Percentiles rank a stretch among this genome's conserved stretches.
These are phyloP conservation scores for Oreocharis arfaki DNA, from an alignment of 2,113 vertebrate genomes.

Conservation along the genomic window DNA sequence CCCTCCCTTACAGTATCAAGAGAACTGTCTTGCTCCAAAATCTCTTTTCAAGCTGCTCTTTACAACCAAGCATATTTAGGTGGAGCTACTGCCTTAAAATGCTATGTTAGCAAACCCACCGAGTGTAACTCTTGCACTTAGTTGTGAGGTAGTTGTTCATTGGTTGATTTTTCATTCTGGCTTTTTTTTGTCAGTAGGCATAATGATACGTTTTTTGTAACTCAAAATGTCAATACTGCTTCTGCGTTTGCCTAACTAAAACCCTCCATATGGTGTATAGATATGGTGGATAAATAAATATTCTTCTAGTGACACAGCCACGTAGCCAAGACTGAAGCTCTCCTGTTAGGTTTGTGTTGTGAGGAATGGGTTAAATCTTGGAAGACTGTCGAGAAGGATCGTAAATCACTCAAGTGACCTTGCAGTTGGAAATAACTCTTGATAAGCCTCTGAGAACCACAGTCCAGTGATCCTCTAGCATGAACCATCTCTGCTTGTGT, in stretches of 20 bases:
- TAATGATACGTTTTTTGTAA: not conserved
- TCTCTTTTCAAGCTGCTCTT: conserved; percentile 84
- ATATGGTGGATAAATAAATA: too few species aligned
- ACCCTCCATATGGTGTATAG: accelerated
- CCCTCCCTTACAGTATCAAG: conserved; percentile 70
- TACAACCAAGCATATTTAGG: conserved; percentile 81
- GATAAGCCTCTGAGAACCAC: not conserved
- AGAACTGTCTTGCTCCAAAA: conserved; percentile 83
- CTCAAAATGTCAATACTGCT: not conserved
- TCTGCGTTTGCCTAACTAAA: not conserved
- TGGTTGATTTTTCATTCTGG: accelerated
- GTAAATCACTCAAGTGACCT: not conserved
- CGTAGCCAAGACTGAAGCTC: not conserved
- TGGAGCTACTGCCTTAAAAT: conserved; percentile 84
- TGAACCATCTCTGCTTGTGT: not conserved
- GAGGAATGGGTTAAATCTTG: not conserved
- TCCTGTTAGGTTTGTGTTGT: not conserved
- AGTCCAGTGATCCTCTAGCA: not conserved
- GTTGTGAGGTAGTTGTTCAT: not conserved
- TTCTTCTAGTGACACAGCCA: not conserved
- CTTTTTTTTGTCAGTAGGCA: not conserved
- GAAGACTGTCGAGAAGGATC: not conserved
- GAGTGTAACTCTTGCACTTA: not conserved
- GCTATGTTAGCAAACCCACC: conserved; percentile 81
- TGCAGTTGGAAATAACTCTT: not conserved